These are phyloP conservation scores for Donacobius atricapilla DNA, from an alignment of 2,113 vertebrate genomes.

Conservation along the genomic window DNA sequence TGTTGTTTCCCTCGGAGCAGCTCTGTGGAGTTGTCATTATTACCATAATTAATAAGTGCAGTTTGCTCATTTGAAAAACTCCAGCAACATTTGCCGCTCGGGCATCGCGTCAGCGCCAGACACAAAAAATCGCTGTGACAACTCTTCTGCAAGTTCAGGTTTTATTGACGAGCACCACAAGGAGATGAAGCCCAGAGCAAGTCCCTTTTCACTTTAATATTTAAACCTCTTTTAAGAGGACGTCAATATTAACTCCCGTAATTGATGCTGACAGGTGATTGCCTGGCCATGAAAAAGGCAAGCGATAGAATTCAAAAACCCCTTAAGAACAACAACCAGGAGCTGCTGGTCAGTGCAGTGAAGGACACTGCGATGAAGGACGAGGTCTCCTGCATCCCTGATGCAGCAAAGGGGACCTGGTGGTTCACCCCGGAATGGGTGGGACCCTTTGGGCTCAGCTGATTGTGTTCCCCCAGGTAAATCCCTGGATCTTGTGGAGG, in stretches of 20 bases:
- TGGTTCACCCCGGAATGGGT: neutral
- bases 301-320: neutral
- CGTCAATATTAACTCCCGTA: neutral
- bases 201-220: slow-evolving; percentile 32
- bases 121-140: slow-evolving; percentile 13
- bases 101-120: neutral
- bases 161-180: slow-evolving; percentile 13
- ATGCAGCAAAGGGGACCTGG: neutral
- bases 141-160: neutral
- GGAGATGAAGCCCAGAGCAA: neutral
- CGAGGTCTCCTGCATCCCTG: neutral
- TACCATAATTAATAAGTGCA: slow-evolving; percentile 48
- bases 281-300: slow-evolving; percentile 4
- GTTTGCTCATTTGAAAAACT: slow-evolving; percentile 40
- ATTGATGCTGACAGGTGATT: slow-evolving; percentile 38
- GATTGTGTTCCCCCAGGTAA: neutral
- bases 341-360: fast-evolving
- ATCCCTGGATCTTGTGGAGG: neutral
- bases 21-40: neutral
- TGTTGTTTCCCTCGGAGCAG: neutral
- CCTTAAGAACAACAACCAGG: neutral
- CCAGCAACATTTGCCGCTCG: neutral
- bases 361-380: neutral
- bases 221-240: slow-evolving; percentile 52
- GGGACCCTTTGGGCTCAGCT: neutral